Conservation (phyloP, 2,113 vertebrate species). For the Oceanites oceanicus region DNA sequence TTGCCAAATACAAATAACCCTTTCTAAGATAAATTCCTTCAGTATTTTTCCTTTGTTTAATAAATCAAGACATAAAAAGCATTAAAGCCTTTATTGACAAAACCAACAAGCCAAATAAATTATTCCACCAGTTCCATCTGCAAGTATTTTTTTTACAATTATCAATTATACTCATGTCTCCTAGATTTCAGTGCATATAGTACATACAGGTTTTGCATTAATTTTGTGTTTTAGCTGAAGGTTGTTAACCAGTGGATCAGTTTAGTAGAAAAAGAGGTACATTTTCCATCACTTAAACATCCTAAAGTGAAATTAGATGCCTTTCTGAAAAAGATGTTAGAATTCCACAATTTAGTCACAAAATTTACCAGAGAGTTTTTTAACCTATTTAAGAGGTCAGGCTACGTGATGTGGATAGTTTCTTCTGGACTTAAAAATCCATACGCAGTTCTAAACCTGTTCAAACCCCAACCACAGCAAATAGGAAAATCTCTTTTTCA, state of each 20-base stretch:
- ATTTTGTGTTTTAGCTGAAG: not conserved
- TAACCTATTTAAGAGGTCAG: not conserved
- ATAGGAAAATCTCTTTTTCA: not conserved
- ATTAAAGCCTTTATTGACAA: not conserved
- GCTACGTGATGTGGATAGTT: not conserved
- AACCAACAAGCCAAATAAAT: not conserved
- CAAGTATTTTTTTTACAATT: not conserved
- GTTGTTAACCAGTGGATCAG: not conserved
- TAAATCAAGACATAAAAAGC: not conserved
- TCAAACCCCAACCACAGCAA: not conserved
- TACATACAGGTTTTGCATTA: not conserved
- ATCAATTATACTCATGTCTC: not conserved
- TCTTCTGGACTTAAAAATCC: not conserved
- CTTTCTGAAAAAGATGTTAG: not conserved
- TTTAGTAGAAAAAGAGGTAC: not conserved
- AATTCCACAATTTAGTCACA: not conserved
- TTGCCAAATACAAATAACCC: not conserved
- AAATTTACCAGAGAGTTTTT: not conserved
- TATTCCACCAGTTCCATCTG: not conserved
- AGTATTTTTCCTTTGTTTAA: not conserved
- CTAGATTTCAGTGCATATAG: not conserved
- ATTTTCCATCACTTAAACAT: not conserved
- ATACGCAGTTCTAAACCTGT: rapidly evolving
- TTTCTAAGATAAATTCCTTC: not conserved
- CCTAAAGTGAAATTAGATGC: not conserved